phyloP scores from a whole-genome alignment of 2,113 vertebrate species.

The Anhinga anhinga region DNA sequence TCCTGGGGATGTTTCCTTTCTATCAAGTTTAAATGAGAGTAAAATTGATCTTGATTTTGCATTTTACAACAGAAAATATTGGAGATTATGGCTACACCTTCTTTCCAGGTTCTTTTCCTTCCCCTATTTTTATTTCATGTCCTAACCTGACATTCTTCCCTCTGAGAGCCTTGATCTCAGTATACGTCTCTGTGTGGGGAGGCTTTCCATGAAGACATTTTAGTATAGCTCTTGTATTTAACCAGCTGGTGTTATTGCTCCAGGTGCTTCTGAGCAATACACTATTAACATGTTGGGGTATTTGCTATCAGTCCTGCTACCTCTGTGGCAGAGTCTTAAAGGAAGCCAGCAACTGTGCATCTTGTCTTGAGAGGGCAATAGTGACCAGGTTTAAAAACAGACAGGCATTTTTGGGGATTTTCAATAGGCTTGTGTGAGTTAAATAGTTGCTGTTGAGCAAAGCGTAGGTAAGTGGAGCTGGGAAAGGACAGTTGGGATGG shows the following conservation, averaged over 20 bases:
- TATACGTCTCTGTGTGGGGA: background rate
- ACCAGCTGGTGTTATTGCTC: background rate
- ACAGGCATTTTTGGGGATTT: background rate
- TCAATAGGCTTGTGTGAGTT: background rate
- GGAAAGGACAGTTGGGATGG: background rate
- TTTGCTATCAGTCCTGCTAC: background rate
- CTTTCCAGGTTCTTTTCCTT: background rate
- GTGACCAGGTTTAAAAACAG: background rate
- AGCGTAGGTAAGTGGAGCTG: background rate
- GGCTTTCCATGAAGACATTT: background rate
- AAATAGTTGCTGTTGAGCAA: background rate
- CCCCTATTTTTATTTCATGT: background rate
- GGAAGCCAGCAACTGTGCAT: background rate
- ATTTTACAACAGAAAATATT: background rate
- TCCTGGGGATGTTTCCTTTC: background rate
- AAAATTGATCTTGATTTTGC: background rate
- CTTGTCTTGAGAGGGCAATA: background rate
- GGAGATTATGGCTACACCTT: background rate
- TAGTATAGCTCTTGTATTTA: background rate
- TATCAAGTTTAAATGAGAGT: background rate
- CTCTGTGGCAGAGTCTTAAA: background rate
- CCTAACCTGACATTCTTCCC: background rate
- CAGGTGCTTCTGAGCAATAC: background rate
- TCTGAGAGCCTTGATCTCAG: background rate
- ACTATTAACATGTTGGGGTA: accelerated